A percentile compares a stretch with the other conserved stretches of the same genome.
Evolutionary conservation across 2,797 vertebrate genomes (phyloP).

Genomic region (Numenius phaeopus): DNA sequence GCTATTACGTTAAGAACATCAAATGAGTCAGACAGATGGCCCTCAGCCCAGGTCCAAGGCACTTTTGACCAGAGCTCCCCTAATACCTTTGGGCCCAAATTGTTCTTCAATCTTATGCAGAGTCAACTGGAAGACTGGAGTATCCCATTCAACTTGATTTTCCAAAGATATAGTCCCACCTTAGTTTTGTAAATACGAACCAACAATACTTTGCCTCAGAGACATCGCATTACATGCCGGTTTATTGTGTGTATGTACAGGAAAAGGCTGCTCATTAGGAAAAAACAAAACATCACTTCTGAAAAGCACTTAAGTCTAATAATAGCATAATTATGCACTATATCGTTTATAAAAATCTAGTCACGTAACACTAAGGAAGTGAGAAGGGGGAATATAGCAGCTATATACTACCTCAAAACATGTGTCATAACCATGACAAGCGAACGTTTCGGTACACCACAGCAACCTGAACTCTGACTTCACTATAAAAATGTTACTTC

Average conservation of each 20-base stretch:
- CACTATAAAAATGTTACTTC: not conserved
- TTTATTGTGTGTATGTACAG: not conserved
- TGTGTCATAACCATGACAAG: not conserved
- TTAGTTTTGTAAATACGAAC: not conserved
- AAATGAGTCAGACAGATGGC: not conserved
- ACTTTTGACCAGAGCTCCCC: not conserved
- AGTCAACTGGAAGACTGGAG: not conserved
- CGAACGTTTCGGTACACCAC: not conserved
- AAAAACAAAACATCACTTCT: constrained; percentile 35
- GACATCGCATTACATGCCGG: rapidly evolving
- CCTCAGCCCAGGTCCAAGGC: not conserved
- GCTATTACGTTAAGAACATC: not conserved
- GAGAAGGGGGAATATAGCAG: not conserved
- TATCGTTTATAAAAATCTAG: not conserved
- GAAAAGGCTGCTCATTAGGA: constrained; percentile 22
- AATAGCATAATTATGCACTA: not conserved
- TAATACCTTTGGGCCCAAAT: not conserved
- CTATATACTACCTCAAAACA: not conserved
- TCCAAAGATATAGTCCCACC: not conserved
- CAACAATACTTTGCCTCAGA: not conserved
- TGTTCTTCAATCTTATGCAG: not conserved
- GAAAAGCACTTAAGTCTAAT: constrained; percentile 34
- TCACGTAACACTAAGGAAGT: not conserved
- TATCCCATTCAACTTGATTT: not conserved
- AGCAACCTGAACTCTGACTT: not conserved